Conservation (phyloP, 2,888 invertebrate genomes). For the Rhagium mordax region DNA sequence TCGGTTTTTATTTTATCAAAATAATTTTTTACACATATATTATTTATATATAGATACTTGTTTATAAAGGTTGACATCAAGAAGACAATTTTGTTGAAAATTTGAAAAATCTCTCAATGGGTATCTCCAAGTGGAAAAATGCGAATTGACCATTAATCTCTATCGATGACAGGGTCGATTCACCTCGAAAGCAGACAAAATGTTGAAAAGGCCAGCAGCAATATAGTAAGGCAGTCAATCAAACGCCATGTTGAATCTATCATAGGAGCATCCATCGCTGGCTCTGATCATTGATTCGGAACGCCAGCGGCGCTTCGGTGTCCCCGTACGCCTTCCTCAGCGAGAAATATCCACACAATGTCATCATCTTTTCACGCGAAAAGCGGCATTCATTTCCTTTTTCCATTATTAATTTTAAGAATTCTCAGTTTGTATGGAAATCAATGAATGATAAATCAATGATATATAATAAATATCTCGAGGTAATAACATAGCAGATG, state of each 20-base stretch:
- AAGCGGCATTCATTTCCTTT: not conserved
- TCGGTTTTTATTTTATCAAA: too few species aligned
- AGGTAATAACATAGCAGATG: too few species aligned
- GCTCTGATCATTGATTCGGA: slow-evolving; percentile 42
- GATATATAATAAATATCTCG: too few species aligned
- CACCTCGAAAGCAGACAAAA: slow-evolving; percentile 22
- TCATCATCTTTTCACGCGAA: not conserved
- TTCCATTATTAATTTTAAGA: slow-evolving; percentile 5
- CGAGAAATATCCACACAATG: slow-evolving; percentile 3
- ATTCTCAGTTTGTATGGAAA: not conserved
- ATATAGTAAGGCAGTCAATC: slow-evolving; percentile 42
- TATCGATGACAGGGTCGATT: slow-evolving; percentile 20
- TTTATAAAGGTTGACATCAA: too few species aligned
- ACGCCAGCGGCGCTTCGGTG: slow-evolving; percentile 31
- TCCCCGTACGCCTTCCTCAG: slow-evolving; percentile 2
- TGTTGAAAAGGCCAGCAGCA: slow-evolving; percentile 13
- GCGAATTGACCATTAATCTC: slow-evolving; percentile 34
- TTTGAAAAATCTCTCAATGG: not conserved
- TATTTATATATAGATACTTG: too few species aligned
- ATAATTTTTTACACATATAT: too few species aligned
- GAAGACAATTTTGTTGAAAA: not conserved
- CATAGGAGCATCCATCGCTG: slow-evolving; percentile 44
- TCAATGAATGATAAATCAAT: not conserved
- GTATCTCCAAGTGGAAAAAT: slow-evolving; percentile 4
- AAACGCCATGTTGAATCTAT: slow-evolving; percentile 46